A percentile compares a stretch with the other conserved stretches of the same genome.
These are phyloP conservation scores for Aplysia californica DNA, from an alignment of 1,140 invertebrate genomes.

Conservation along the genomic window DNA sequence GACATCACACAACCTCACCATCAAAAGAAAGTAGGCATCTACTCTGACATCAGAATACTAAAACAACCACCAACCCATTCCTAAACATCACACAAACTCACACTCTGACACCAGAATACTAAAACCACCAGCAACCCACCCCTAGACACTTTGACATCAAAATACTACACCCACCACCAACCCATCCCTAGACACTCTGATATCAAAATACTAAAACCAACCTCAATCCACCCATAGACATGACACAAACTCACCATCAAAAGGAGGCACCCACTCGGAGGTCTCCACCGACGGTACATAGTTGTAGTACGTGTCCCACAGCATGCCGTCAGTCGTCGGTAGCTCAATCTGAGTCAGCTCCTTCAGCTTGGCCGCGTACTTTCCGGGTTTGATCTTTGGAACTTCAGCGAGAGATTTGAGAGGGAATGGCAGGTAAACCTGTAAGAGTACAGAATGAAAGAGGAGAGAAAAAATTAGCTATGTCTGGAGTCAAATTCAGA, in stretches of 20 bases:
- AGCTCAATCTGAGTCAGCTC: constrained; percentile 35
- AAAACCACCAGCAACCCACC: too few species aligned
- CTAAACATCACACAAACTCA: too few species aligned
- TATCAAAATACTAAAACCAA: too few species aligned
- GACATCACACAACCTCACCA: too few species aligned
- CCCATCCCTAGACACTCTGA: too few species aligned
- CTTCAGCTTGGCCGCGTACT: constrained; percentile 36
- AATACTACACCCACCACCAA: too few species aligned
- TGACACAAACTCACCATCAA: constrained; percentile 51
- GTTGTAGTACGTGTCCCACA: constrained; percentile 54
- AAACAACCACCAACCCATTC: too few species aligned
- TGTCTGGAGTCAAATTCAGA: background rate
- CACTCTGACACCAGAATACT: too few species aligned
- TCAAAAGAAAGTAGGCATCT: too few species aligned
- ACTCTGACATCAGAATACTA: too few species aligned
- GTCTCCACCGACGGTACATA: constrained; percentile 48
- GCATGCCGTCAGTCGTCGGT: constrained; percentile 35
- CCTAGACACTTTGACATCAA: too few species aligned
- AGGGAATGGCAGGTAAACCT: constrained; percentile 88
- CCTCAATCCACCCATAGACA: too few species aligned
- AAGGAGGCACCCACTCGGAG: constrained; percentile 58
- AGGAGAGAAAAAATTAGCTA: background rate
- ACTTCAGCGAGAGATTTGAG: constrained; percentile 91
- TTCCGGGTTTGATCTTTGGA: constrained; percentile 67
- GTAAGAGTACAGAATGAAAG: background rate